Conservation (phyloP, 2,113 vertebrate species). For the Hepsetus odoe region DNA sequence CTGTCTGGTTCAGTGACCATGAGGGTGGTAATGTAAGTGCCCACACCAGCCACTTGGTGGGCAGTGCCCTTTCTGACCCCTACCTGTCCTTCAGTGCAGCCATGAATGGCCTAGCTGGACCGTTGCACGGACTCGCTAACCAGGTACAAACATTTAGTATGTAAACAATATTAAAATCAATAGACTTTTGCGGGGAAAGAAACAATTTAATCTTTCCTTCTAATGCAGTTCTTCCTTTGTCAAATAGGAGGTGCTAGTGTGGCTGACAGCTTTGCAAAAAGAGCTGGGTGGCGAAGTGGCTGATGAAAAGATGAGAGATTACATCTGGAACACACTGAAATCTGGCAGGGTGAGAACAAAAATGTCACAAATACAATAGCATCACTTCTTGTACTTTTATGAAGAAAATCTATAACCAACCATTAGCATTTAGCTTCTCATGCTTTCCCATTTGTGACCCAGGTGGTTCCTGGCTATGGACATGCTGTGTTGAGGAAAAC, state of each 20-base stretch:
- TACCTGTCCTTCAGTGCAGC: slow-evolving; percentile 93
- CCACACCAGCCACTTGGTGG: slow-evolving; percentile 93
- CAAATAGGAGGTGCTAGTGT: slow-evolving; percentile 90
- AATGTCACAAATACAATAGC: not conserved
- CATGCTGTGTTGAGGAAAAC: slow-evolving; percentile 94
- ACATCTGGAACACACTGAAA: slow-evolving; percentile 98
- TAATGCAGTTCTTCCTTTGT: not conserved
- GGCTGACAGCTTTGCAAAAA: slow-evolving; percentile 93
- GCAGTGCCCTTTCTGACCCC: slow-evolving; percentile 92
- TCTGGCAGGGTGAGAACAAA: slow-evolving; percentile 86
- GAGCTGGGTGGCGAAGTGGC: slow-evolving; percentile 92
- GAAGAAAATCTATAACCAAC: not conserved
- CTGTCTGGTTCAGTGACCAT: slow-evolving; percentile 81
- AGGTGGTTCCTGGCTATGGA: slow-evolving; percentile 94
- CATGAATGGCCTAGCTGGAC: slow-evolving; percentile 94
- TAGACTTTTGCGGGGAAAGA: too few species aligned
- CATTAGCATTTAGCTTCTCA: too few species aligned
- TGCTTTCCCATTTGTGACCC: not conserved
- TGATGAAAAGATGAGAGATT: slow-evolving; percentile 90
- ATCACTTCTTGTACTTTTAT: not conserved
- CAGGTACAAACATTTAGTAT: slow-evolving; percentile 78
- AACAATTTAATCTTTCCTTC: too few species aligned
- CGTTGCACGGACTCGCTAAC: slow-evolving; percentile 94
- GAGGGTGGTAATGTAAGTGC: slow-evolving; percentile 97
- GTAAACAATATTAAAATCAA: too few species aligned